Base-by-base conservation (phyloP, 1,140 invertebrate genomes). In the Macrotrachela quadricornifera region DNA sequence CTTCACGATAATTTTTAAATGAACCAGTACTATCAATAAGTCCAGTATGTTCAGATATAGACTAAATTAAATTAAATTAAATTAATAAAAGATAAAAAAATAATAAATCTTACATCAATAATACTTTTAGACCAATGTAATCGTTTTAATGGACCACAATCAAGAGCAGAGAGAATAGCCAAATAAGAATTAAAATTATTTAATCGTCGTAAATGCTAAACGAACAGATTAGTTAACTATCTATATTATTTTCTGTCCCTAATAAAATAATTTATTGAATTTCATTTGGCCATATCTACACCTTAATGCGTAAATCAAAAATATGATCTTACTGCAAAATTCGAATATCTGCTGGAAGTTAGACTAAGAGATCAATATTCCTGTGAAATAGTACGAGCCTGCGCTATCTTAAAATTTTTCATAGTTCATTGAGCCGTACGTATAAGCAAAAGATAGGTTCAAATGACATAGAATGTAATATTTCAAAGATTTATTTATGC, bases 151-250 rank as follows among this genome's bases (percentile, higher is more conserved):
- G 92, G 91, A 10, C 88, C 87, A 38, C 88, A 96, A 71, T 95
- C 88, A 48, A 99, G 71, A 17, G 92, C 92, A 11, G 88, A 92
- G 30, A 99, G 71, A 55, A 97, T 73, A 8, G 91, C 91, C 57
- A 99, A 72, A 73, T 95, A 95, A 41, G 88, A 95, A 73, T 97
- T 96, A 65, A 94, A 97, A 71, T 99, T 97, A 55, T 90, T 92
- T 64, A 96, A 81, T 67, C 92, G 92, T 55, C 90, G 75, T 54
- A 99, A 61, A 59, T 72, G 63, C 69, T 73, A 59, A 44, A 63
- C 58, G 36, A 13, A 36, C 16, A 55, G 13, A 15, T 4, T 15
- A 14, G 16, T 36, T 44, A 17, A 47, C 40, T 21, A 14, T 46
- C 21, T 17, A 11, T 10, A 10, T n/a, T 30, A 0, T 2, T 13